phyloP scores from a whole-genome alignment of 2,888 invertebrate species.

The Diogma glabrata region DNA sequence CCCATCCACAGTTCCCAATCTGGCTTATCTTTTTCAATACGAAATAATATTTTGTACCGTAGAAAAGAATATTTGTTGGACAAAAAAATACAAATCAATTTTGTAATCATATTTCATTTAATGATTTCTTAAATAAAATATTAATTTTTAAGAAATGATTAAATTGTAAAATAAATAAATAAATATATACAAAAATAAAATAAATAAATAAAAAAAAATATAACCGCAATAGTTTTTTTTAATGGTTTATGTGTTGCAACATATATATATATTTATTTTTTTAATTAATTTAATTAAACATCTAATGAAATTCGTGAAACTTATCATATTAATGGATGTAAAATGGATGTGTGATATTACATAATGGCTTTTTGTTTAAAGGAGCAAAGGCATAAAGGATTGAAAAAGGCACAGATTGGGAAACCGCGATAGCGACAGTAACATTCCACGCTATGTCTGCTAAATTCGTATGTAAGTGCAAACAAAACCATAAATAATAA shows the following conservation, averaged over 20 bases:
- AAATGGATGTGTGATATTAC: constrained; percentile 10
- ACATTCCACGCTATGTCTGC: constrained; percentile 32
- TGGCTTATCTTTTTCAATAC: constrained; percentile 37
- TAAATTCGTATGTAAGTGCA: constrained; percentile 6
- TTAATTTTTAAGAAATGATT: too few species aligned
- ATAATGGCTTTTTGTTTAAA: constrained; percentile 9
- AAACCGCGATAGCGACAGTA: constrained; percentile 40
- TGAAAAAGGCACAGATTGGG: constrained; percentile 38
- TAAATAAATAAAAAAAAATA: not conserved
- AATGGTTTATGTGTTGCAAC: constrained; percentile 10
- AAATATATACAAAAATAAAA: too few species aligned
- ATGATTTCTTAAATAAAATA: too few species aligned
- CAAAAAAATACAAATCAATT: not conserved
- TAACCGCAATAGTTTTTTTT: too few species aligned
- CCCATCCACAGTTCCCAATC: constrained; percentile 69
- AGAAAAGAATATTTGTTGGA: not conserved
- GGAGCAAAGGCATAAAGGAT: constrained; percentile 12
- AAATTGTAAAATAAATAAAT: too few species aligned
- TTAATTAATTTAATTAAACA: constrained; percentile 5
- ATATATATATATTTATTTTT: constrained; percentile 3
- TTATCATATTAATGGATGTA: constrained; percentile 8
- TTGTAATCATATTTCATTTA: too few species aligned
- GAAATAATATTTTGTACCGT: not conserved
- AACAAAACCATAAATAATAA: constrained; percentile 7
- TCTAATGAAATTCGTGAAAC: constrained; percentile 7